Evolutionary conservation across 2,797 vertebrate species (phyloP), one percentile per base, ranked within the genome.

Genomic region (Sciaenops ocellatus): DNA sequence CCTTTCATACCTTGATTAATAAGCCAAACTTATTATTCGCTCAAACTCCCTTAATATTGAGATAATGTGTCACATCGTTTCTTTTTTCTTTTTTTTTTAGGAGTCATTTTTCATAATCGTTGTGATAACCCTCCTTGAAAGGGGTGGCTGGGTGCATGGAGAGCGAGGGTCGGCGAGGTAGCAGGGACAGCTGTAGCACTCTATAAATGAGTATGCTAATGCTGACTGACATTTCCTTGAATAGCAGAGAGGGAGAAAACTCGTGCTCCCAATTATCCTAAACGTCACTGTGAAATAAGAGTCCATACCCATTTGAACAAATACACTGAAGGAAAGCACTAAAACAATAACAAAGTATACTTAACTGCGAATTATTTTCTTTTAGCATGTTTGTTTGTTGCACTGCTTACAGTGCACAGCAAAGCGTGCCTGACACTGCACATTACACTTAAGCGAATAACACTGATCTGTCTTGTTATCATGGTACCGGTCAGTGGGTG

Each of bases 181-280:
- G 86, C 78, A 42, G 82, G 80, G 85, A 92, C 87, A 78, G 87
- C 83, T 78, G 86, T 80, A 88, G 81, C 80, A 56, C 82, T 86
- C 83, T 86, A 85, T 92, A 94, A 94, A 95, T 93, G 89, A 93
- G 87, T 86, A 90, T 91, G 85, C 89, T 95, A 95, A 95, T 95
- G 86, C 90, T 93, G 92, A 94, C 84, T 94, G 94, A 92, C 93
- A 90, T 93, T 94, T 94, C 78, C 90, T 93, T 92, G 82, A 93
- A 87, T 71, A 42, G 86, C 34, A 24, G 72, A 60, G 80, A 71
- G 79, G 51, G 78, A 80, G 78, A 52, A 73, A 86, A 78, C 13
- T 71, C 87, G 85, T 79, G 80, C 82, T 85, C 68, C 80, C 81
- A 86, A 90, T 90, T 87, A 92, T 88, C 73, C 73, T 67, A 55